A percentile compares a stretch with the other conserved stretches of the same genome.
phyloP scores from a whole-genome alignment of 2,888 invertebrate species.

The Deroplatys truncata region DNA sequence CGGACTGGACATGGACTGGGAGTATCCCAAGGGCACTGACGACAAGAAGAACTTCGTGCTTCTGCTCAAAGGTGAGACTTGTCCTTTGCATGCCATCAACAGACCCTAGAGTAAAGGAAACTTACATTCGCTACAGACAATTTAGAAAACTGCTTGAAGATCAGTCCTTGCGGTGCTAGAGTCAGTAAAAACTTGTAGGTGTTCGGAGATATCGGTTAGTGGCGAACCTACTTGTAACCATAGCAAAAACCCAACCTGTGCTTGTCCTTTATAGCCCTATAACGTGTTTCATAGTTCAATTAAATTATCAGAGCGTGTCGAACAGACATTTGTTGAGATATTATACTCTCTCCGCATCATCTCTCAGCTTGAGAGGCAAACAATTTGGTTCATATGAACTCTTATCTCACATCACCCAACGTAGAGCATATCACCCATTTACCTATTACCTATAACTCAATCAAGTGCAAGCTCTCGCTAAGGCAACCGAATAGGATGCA shows the following conservation, averaged over 20 bases:
- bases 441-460: too few species aligned
- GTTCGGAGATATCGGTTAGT: neutral
- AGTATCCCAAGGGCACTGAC: slow-evolving; percentile 87
- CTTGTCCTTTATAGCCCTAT: neutral
- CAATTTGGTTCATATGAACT: too few species aligned
- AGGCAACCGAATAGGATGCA: too few species aligned
- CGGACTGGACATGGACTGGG: slow-evolving; percentile 87
- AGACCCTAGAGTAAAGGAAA: too few species aligned
- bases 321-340: neutral
- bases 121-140: neutral
- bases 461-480: too few species aligned
- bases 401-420: too few species aligned
- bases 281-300: neutral
- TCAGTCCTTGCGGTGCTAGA: too few species aligned
- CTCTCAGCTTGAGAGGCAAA: too few species aligned
- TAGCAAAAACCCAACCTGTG: neutral
- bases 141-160: neutral
- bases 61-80: slow-evolving; percentile 69
- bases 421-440: too few species aligned
- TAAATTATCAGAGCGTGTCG: neutral
- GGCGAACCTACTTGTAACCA: neutral
- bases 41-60: slow-evolving; percentile 93
- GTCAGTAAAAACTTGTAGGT: neutral
- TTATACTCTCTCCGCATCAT: neutral
- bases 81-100: neutral